Base-by-base conservation (phyloP, 2,113 vertebrate genomes). In the Pangasianodon gigas region DNA sequence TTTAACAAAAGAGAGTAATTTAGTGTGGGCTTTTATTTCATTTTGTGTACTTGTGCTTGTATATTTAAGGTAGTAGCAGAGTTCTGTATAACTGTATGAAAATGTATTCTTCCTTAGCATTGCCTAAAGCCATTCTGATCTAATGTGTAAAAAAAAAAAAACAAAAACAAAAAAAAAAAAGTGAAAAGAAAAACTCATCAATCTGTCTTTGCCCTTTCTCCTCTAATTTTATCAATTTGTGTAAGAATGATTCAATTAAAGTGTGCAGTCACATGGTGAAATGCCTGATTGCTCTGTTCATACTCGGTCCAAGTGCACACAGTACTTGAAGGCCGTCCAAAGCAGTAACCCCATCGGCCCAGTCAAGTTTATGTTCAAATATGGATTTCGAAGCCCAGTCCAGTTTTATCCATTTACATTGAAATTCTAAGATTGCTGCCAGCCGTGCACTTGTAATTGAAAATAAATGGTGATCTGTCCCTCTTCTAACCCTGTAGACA, bases 1-100 rank as follows among this genome's bases (percentile, higher is more conserved):
- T 96, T 94, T 94, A 95, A 90, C 85, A 87, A 85, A 94, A 88
- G 85, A 95, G 95, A 95, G 92, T 95, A 94, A 95, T 96, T 96
- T 95, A 95, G 96, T 95, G 95, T 96, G 96, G 95, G 95, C 95
- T 95, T 95, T 95, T 95, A 94, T 94, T 95, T 96, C 93, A 91
- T 93, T 96, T 94, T 95, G 96, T 96, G 96, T 96, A 96, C 95
- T 96, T 96, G 96, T 97, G 96, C 96, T 96, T 97, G 96, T 97
- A 97, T 97, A 97, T 97, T 97, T 96, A 96, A 96, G 95, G 96
- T 96, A 96, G 96, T 97, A 97, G 95, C 96, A 96, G 95, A 96
- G 95, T 96, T 96, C 94, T 96, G 96, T 97, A 96, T 96, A 95
- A 96, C 96, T 96, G 96, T 97, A 96, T 96, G 96, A 95, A 96